Conservation (phyloP, 2,888 invertebrate genomes). For the Nomada hirtipes region DNA sequence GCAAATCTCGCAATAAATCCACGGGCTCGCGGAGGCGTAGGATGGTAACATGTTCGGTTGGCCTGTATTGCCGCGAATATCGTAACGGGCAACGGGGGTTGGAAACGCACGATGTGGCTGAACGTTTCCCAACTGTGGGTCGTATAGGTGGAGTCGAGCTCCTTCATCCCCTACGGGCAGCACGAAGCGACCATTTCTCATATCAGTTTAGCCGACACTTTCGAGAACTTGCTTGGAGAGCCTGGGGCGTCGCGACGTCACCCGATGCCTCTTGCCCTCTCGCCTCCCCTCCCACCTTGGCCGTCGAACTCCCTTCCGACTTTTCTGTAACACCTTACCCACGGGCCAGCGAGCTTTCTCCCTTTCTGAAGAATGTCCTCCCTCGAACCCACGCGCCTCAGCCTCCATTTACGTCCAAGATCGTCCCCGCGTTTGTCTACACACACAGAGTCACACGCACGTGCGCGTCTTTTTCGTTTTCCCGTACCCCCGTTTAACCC, state of each 20-base stretch:
- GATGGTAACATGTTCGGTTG: conserved; percentile 50
- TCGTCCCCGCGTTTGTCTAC: neutral
- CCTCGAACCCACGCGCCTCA: conserved; percentile 16
- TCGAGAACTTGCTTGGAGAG: conserved; percentile 81
- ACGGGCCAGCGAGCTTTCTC: conserved; percentile 29
- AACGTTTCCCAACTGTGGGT: conserved; percentile 78
- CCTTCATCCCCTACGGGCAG: conserved; percentile 81
- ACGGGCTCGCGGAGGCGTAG: conserved; percentile 36
- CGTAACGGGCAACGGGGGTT: conserved; percentile 58
- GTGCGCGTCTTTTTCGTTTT: conserved; percentile 7
- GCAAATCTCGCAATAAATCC: conserved; percentile 42
- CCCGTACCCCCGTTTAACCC: neutral
- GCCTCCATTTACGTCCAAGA: conserved; percentile 40
- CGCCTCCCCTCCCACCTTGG: conserved; percentile 46
- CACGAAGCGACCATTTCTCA: conserved; percentile 84
- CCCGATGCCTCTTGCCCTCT: conserved; percentile 77
- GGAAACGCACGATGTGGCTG: conserved; percentile 68
- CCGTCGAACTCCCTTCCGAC: conserved; percentile 53
- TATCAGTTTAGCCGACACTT: conserved; percentile 84
- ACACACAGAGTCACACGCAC: conserved; percentile 9
- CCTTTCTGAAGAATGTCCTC: conserved; percentile 37
- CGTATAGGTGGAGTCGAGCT: conserved; percentile 78
- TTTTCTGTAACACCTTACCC: conserved; percentile 57
- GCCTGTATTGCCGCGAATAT: conserved; percentile 62
- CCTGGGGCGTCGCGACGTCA: conserved; percentile 81